Base-by-base conservation (phyloP, 2,888 invertebrate genomes). In the Erebia aethiops region DNA sequence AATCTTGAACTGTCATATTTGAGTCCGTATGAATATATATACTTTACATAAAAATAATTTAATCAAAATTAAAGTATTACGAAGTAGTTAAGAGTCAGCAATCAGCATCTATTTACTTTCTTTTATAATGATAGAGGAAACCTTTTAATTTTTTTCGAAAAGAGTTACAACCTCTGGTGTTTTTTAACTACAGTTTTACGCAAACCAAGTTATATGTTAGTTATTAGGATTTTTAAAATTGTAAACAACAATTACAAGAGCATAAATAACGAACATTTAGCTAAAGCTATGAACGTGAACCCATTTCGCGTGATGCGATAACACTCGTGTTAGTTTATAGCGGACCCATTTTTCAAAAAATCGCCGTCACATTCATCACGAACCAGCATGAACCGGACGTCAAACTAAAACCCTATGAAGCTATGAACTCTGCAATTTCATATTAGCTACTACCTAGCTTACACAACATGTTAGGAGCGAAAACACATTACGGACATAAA, bases 311-410 rank as follows among this genome's bases (percentile, higher is more conserved):
- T 60, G 58, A 67, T 68, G 67, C 70, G 67, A 71, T 63, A 63
- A 26, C 71, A 58, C 58, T 21, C 52, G 62, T 69, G 58, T 62
- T 65, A 66, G 66, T 71, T 71, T 71, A 71, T 72, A 76, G 73
- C 69, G 58, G 60, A 49, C 73, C 63, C 73, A 77, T 78, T 76
- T 75, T 78, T 76, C 75, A 78, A 75, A 76, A 74, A 76, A 74
- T 76, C 73, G 72, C 73, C 74, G 73, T 71, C 74, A 73, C 78
- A 75, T 78, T 74, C 74, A 78, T 78, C 77, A 78, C 72, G 21
- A 62, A 21, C 66, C 46, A 56, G 67, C 75, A 78, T 71, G 18
- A 62, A 56, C 56, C 46, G 41, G 64, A 57, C 69, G 46, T 46
- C 16, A 46, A 56, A 62, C 69, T 69, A 62, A 46, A 69, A 56